Evolutionary conservation across 2,113 vertebrate genomes (phyloP), one percentile per base, ranked within the genome.

Genomic region (Phyllostomus hastatus): DNA sequence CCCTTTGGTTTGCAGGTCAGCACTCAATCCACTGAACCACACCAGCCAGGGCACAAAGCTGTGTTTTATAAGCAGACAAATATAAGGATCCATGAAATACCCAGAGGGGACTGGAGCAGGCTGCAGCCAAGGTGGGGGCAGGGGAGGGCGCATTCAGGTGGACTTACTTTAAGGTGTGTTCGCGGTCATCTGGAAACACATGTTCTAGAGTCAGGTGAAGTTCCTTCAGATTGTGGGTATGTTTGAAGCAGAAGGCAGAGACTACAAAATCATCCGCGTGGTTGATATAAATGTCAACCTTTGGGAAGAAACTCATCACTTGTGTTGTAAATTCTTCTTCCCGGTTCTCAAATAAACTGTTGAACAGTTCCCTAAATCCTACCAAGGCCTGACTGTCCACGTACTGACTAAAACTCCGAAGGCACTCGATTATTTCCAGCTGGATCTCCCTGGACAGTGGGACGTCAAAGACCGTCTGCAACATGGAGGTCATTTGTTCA

Each of bases 311-410:
- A 61, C 46, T 15, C 94, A 96, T 75, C 46, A 67, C 91, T 28
- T 73, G 33, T 1, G 0, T 4, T 4, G 61, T 38, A 46, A 97
- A 96, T 1, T 15, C 67, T 19, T 83, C 35, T 0, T 96, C 88
- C 57, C 87, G 78, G 16, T 24, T 92, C 67, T 97, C 96, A 50
- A 82, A 81, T 33, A 97, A 46, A 43, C 46, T 28, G 0, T 1
- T 7, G 14, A 95, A 93, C 38, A 96, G 15, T 15, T 78, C 33
- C 14, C 54, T 14, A 26, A 95, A 73, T 15, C 0, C 12, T 14
- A 64, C 0, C 0, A 9, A 5, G 0, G 2, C 4, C 22, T 43
- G 0, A 0, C 0, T 5, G 8, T 7, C 0, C 5, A 35, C 6
- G 10, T 0, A 0, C 0, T 28, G 19, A 57, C 52, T 52, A 28